A percentile compares a stretch with the other conserved stretches of the same genome.
Conservation (phyloP, 2,113 vertebrate genomes). For the Bubo scandiacus region DNA sequence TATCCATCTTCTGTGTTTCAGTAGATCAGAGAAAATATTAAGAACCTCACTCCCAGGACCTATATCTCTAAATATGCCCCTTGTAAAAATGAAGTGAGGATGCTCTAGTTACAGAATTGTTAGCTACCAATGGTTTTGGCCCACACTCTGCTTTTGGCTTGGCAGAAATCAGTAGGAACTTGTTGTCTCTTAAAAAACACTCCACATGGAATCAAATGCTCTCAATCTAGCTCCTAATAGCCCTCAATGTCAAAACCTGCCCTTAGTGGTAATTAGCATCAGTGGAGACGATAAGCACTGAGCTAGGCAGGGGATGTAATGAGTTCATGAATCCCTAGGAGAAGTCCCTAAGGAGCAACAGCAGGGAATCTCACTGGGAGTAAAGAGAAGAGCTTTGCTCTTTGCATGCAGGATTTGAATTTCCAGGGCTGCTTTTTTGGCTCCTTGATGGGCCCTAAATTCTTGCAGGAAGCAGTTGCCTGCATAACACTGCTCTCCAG, state of each 20-base stretch:
- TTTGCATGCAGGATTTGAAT: not conserved
- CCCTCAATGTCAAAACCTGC: not conserved
- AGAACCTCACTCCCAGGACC: not conserved
- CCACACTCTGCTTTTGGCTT: not conserved
- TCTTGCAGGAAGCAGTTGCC: not conserved
- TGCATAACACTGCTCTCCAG: not conserved
- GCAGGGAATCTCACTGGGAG: not conserved
- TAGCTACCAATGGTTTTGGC: not conserved
- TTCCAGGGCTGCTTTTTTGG: not conserved
- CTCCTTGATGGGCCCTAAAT: not conserved
- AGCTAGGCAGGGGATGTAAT: not conserved
- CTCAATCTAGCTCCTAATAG: not conserved
- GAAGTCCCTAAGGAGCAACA: not conserved
- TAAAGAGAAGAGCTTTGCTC: not conserved
- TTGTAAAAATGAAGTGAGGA: not conserved
- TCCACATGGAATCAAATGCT: not conserved
- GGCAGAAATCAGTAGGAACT: not conserved
- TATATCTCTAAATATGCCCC: not conserved
- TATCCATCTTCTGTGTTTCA: not conserved
- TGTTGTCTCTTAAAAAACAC: not conserved
- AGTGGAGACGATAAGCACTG: fast-evolving
- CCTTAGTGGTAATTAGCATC: not conserved
- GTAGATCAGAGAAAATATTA: not conserved
- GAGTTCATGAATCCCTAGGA: not conserved
- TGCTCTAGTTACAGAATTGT: not conserved